Evolutionary conservation across 92 coral and sea anemone genomes (phyloP), one percentile per base, ranked within the genome.

Genomic region (Phenganax stokvisi): DNA sequence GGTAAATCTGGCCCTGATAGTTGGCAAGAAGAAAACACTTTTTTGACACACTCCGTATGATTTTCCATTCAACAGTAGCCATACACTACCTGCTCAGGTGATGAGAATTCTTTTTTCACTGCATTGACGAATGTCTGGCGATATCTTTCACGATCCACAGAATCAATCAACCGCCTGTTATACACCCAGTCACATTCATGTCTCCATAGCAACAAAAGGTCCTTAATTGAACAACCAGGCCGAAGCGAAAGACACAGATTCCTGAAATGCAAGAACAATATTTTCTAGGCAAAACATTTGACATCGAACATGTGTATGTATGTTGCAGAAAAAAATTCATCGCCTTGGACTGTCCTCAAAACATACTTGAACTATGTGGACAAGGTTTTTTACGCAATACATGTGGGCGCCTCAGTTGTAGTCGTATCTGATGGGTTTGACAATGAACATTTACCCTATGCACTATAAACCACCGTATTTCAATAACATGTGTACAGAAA

Each of bases 101-200:
- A 88, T 17, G 89, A 72, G n/a, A 96, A 87, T 73, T 92, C 86
- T 79, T 96, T 96, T 80, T 91, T 96, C 53, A 92, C 98, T 61
- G 92, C 92, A 37, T 88, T 88, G n/a, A 91, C 81, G 86, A 96
- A 92, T 6, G 96, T 90, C 84, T 96, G 98, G 70, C 90, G 97
- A 57, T 88, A 96, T 67, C 98, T 86, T 76, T 96, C 98, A 71
- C 89, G 92, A 75, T 96, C 98, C 17, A 96, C 98, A 16, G 89
- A 89, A 74, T 96, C 98, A 57, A 92, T 87, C 92, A 96, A 89
- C 6, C 98, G 97, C 10, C 96, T 92, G 31, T 93, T 90, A 75
- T 91, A 96, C 16, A 91, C 91, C 97, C 98, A 96, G 85, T 96
- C 92, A 77, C 97, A 91, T 78, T 96, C 98, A 81, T 96, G 97